Evolutionary conservation across 2,888 invertebrate species (phyloP).

Genomic region (Lasioglossum oenotherae): DNA sequence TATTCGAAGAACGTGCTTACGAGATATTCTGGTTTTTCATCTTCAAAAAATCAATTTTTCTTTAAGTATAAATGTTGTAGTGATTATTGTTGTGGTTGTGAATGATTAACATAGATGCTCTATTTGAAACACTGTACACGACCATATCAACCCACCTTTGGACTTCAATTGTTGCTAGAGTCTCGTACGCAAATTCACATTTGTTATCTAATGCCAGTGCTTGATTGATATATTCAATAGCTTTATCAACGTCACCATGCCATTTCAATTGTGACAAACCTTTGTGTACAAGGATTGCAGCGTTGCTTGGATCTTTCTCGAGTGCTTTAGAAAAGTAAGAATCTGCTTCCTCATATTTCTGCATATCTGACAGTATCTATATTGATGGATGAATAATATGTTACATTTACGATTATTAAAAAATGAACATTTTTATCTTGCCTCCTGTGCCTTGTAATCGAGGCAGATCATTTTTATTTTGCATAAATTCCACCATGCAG

Average conservation of each 20-base stretch:
- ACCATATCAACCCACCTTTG: slow-evolving; percentile 85
- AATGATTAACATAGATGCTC: slow-evolving; percentile 18
- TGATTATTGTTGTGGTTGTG: too few relatives aligned
- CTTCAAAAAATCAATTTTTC: background rate
- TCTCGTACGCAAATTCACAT: slow-evolving; percentile 98
- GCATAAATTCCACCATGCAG: background rate
- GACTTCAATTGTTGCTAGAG: slow-evolving; percentile 97
- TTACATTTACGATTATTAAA: slow-evolving; percentile 3
- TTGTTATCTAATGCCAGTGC: slow-evolving; percentile 95
- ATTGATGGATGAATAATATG: slow-evolving; percentile 36
- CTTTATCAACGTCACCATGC: slow-evolving; percentile 92
- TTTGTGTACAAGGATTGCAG: slow-evolving; percentile 94
- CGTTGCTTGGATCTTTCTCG: slow-evolving; percentile 93
- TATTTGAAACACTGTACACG: background rate
- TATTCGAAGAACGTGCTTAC: background rate
- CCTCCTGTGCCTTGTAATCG: background rate
- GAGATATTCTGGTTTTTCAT: background rate
- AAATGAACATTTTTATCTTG: background rate
- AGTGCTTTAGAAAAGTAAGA: slow-evolving; percentile 92
- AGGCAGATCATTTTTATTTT: background rate
- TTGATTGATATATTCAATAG: slow-evolving; percentile 91
- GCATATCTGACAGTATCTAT: slow-evolving; percentile 92
- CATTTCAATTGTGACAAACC: slow-evolving; percentile 94
- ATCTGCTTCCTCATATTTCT: slow-evolving; percentile 93
- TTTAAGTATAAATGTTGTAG: background rate